These are phyloP conservation scores for Dicrostonyx torquatus DNA, from an alignment of 2,797 vertebrate species.

Conservation along the genomic window DNA sequence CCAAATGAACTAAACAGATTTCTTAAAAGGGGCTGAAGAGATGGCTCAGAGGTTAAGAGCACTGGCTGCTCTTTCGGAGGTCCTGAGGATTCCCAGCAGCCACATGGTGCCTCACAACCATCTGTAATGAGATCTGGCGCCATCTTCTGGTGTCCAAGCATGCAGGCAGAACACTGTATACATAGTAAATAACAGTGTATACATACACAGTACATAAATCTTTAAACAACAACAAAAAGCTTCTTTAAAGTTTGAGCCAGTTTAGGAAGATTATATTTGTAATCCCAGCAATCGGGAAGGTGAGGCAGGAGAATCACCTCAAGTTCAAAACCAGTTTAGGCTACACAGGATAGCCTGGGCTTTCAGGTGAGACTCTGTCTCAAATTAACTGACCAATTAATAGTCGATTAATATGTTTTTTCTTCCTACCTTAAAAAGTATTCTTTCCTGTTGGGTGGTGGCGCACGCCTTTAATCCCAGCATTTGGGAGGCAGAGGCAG, in stretches of 20 bases:
- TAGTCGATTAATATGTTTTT: neutral
- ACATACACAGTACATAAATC: too few relatives aligned
- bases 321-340: neutral
- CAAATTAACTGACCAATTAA: neutral
- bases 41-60: too few relatives aligned
- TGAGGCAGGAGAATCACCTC: neutral
- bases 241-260: neutral
- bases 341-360: neutral
- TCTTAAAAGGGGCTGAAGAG: neutral
- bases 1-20: neutral
- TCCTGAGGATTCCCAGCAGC: too few relatives aligned
- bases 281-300: neutral
- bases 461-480: too few relatives aligned
- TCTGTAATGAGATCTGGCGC: too few relatives aligned
- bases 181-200: too few relatives aligned
- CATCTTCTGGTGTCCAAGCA: too few relatives aligned
- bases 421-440: conserved; percentile 18
- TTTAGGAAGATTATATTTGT: neutral
- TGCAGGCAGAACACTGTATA: too few relatives aligned
- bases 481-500: too few relatives aligned
- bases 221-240: too few relatives aligned
- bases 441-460: neutral
- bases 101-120: too few relatives aligned
- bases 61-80: too few relatives aligned
- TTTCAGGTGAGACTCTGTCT: neutral